Conservation (phyloP, 2,113 vertebrate genomes). For the Labrus mixtus region DNA sequence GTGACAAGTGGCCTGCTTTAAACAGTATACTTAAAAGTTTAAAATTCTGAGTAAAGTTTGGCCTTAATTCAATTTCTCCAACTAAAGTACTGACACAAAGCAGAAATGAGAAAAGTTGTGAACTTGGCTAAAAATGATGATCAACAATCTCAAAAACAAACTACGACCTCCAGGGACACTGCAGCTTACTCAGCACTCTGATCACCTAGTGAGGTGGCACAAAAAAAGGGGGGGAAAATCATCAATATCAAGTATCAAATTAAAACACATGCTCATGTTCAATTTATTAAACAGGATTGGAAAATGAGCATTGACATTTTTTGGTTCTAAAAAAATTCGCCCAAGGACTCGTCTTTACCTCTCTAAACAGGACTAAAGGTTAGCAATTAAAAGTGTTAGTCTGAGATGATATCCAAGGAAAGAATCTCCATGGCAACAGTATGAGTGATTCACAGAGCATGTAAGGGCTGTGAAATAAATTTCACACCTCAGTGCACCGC, state of each 20-base stretch:
- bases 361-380: slow-evolving; percentile 71
- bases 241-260: not conserved
- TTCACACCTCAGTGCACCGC: slow-evolving; percentile 73
- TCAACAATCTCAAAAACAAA: slow-evolving; percentile 19
- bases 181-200: slow-evolving; percentile 26
- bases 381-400: slow-evolving; percentile 78
- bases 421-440: slow-evolving; percentile 81
- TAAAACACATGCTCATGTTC: not conserved
- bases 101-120: slow-evolving; percentile 20
- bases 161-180: not conserved
- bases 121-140: slow-evolving; percentile 26
- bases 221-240: not conserved
- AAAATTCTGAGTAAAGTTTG: not conserved
- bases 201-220: not conserved
- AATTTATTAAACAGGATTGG: not conserved
- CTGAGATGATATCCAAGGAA: slow-evolving; percentile 70
- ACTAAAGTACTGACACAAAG: not conserved
- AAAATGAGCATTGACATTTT: not conserved
- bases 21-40: not conserved
- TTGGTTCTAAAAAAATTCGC: slow-evolving; percentile 11
- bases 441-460: slow-evolving; percentile 78
- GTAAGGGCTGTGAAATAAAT: slow-evolving; percentile 80
- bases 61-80: slow-evolving; percentile 9
- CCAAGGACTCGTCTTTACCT: slow-evolving; percentile 52
- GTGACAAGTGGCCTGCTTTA: too few relatives aligned